phyloP scores from a whole-genome alignment of 2,113 vertebrate species.

The Siphamia tubifer region DNA sequence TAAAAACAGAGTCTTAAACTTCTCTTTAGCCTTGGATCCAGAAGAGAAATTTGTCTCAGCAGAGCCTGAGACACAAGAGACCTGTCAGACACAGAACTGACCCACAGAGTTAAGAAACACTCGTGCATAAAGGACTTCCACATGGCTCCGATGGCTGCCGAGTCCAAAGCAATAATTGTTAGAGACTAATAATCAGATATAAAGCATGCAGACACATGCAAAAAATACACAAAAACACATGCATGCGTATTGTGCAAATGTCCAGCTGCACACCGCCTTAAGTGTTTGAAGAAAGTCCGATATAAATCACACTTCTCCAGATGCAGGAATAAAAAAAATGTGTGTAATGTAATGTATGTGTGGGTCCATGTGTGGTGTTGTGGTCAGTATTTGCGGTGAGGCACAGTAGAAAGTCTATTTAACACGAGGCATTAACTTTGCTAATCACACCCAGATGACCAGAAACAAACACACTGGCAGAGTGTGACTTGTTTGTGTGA shows the following conservation, averaged over 20 bases:
- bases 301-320: slow-evolving; percentile 68
- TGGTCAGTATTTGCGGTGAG: slow-evolving; percentile 64
- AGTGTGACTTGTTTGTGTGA: slow-evolving; percentile 15
- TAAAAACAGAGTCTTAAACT: slow-evolving; percentile 30
- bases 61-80: slow-evolving; percentile 34
- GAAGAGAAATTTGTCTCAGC: slow-evolving; percentile 30
- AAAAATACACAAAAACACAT: background rate
- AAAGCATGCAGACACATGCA: background rate
- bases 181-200: slow-evolving; percentile 45
- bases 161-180: slow-evolving; percentile 29
- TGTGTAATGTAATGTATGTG: background rate
- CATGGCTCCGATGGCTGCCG: slow-evolving; percentile 42
- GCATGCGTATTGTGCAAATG: background rate
- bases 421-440: slow-evolving; percentile 66
- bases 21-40: slow-evolving; percentile 6
- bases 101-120: slow-evolving; percentile 30
- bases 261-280: slow-evolving; percentile 59
- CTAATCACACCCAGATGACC: slow-evolving; percentile 75
- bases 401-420: slow-evolving; percentile 68
- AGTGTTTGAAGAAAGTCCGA: slow-evolving; percentile 49
- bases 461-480: slow-evolving; percentile 32
- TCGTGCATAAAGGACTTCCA: slow-evolving; percentile 62
- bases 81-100: slow-evolving; percentile 40
- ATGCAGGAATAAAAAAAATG: slow-evolving; percentile 50
- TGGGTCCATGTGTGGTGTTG: slow-evolving; percentile 29